Base-by-base conservation (phyloP, 2,113 vertebrate genomes). In the cat (Felis catus) region DNA sequence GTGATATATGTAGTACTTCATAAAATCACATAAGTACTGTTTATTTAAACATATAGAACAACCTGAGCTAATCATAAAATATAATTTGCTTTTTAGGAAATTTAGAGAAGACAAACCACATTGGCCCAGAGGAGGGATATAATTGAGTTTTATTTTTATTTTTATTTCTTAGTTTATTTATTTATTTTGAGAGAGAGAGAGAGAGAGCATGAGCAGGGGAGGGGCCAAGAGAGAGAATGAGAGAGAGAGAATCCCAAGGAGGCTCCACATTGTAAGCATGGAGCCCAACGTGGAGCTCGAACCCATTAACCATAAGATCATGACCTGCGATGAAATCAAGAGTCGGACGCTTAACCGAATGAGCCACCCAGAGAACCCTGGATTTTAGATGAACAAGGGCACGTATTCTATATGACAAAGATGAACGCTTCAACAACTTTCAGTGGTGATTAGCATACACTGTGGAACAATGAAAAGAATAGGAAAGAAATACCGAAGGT, bases 371-470 rank as follows among this genome's bases (percentile, higher is more conserved):
- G 55, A 58, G 1, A 21, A 58, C 55, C 55, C 55, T 58, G 55
- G 55, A 58, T 58, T 58, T 36, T 33, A 89, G 84, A 33, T 39
- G 51, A 81, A 81, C 3, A 31, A 58, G 31, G 4, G 1, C 16
- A 7, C 39, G 25, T 16, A 36, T 68, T 82, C 5, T 33, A 33
- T 25, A 9, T 13, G 25, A 36, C 31, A 39, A 63, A 63, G 7
- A 41, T 1, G 33, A 31, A 82, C 82, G 33, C 29, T 33, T 41
- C 4, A 82, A 13, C 33, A 31, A 63, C 41, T 45, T 76, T 76
- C 25, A 18, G 9, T 29, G 16, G 55, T 53, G 0, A 2, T 36
- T 5, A 65, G 68, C 4, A 1, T 36, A 36, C 5, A 1, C 5
- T 71, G 36, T 58, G 8, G 70, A 66, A n/a, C 36, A 19, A 45